A percentile compares a stretch with the other conserved stretches of the same genome.
These are phyloP conservation scores for Oedothorax gibbosus DNA, from an alignment of 1,140 invertebrate genomes.

Conservation along the genomic window DNA sequence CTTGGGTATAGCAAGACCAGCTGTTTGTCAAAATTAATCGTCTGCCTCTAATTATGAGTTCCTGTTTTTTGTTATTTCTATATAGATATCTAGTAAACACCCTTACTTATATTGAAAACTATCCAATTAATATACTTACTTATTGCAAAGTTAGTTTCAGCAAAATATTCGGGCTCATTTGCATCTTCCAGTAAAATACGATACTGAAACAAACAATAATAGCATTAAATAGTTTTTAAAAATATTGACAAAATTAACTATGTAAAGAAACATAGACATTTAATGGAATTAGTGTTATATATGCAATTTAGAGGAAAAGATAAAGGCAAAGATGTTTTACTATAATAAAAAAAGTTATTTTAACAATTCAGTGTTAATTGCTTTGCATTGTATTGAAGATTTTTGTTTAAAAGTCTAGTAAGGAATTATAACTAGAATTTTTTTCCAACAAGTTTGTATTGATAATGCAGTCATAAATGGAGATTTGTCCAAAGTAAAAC, in stretches of 20 bases:
- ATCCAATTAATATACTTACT: constrained; percentile 27
- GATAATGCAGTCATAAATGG: too few relatives aligned
- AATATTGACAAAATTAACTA: not conserved
- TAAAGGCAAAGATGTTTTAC: not conserved
- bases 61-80: too few relatives aligned
- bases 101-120: too few relatives aligned
- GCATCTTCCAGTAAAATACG: constrained; percentile 38
- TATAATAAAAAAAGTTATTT: not conserved
- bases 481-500: too few relatives aligned
- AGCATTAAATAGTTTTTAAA: not conserved
- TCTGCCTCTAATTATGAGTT: too few relatives aligned
- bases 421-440: too few relatives aligned
- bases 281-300: not conserved
- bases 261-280: not conserved
- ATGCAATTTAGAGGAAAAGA: not conserved
- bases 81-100: too few relatives aligned
- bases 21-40: too few relatives aligned
- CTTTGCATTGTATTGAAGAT: too few relatives aligned
- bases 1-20: too few relatives aligned
- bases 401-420: too few relatives aligned
- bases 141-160: constrained; percentile 44
- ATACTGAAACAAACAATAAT: not conserved
- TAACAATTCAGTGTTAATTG: not conserved
- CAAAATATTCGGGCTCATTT: constrained; percentile 39
- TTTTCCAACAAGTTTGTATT: too few relatives aligned